phyloP scores from a whole-genome alignment of 2,113 vertebrate genomes.

The Dryoscopus gambensis region DNA sequence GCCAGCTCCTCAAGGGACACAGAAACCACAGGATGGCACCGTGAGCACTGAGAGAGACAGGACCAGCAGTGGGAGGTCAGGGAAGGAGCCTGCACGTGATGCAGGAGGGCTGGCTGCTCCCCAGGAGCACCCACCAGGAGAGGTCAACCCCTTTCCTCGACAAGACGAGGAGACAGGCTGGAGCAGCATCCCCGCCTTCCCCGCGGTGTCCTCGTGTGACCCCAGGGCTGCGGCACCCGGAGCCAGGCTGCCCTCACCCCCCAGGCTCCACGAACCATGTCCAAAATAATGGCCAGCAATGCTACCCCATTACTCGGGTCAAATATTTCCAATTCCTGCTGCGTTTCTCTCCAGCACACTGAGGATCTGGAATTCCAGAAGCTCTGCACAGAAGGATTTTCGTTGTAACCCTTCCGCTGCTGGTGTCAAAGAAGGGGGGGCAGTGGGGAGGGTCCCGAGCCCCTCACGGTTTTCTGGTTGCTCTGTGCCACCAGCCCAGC shows the following conservation, averaged over 20 bases:
- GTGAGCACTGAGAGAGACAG: background rate
- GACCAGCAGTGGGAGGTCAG: background rate
- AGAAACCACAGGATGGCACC: background rate
- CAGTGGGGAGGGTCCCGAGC: background rate
- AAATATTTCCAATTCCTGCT: background rate
- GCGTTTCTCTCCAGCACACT: background rate
- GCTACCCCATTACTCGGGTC: background rate
- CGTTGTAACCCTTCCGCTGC: background rate
- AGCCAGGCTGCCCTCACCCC: background rate
- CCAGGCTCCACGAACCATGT: background rate
- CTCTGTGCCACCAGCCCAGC: background rate
- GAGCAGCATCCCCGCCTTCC: background rate
- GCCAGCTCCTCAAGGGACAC: background rate
- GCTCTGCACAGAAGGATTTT: background rate
- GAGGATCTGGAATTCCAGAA: background rate
- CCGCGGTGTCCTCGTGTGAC: fast-evolving
- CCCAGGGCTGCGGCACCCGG: background rate
- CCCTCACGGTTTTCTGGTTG: background rate
- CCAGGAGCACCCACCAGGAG: background rate
- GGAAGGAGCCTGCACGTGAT: background rate
- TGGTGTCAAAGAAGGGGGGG: background rate
- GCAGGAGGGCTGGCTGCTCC: background rate
- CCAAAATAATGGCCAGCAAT: background rate
- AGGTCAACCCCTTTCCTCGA: background rate
- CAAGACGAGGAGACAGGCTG: background rate